These are phyloP conservation scores for Melanotus villosus DNA, from an alignment of 2,888 invertebrate genomes.

Conservation along the genomic window DNA sequence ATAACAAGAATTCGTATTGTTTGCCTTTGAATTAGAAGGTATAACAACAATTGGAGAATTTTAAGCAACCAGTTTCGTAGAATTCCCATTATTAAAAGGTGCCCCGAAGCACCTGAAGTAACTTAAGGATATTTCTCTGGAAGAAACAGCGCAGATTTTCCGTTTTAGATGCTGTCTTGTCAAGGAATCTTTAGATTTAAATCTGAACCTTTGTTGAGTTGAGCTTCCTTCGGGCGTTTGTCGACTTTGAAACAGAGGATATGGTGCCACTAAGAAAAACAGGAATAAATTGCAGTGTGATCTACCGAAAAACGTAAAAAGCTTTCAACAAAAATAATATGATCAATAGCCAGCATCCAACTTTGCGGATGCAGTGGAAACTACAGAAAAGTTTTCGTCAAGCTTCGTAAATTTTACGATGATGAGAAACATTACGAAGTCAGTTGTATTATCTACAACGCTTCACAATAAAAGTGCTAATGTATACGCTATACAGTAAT, in stretches of 20 bases:
- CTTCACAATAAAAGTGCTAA: slow-evolving; percentile 33
- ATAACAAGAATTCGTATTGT: too few species aligned
- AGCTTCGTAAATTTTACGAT: slow-evolving; percentile 29
- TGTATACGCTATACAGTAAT: slow-evolving; percentile 19
- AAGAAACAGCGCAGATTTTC: neutral
- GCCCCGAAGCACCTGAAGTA: neutral
- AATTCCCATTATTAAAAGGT: neutral
- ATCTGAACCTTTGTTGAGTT: slow-evolving; percentile 11
- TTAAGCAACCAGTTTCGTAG: neutral
- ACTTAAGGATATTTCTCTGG: neutral
- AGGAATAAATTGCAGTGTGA: slow-evolving; percentile 17
- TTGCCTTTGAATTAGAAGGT: neutral
- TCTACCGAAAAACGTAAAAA: slow-evolving; percentile 14
- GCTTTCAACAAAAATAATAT: slow-evolving; percentile 19
- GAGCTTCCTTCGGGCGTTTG: slow-evolving; percentile 6
- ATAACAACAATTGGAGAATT: neutral
- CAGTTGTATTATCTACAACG: slow-evolving; percentile 15
- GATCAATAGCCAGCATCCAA: neutral
- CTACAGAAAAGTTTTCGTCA: slow-evolving; percentile 31
- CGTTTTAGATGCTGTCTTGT: neutral
- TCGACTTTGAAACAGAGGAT: slow-evolving; percentile 1
- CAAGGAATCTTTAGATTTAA: slow-evolving; percentile 5
- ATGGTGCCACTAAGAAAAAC: slow-evolving; percentile 2
- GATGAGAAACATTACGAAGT: slow-evolving; percentile 18
- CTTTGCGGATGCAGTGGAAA: neutral